Evolutionary conservation across 2,113 vertebrate species (phyloP), one percentile per base, ranked within the genome.

Genomic region (Ammodytes dubius): DNA sequence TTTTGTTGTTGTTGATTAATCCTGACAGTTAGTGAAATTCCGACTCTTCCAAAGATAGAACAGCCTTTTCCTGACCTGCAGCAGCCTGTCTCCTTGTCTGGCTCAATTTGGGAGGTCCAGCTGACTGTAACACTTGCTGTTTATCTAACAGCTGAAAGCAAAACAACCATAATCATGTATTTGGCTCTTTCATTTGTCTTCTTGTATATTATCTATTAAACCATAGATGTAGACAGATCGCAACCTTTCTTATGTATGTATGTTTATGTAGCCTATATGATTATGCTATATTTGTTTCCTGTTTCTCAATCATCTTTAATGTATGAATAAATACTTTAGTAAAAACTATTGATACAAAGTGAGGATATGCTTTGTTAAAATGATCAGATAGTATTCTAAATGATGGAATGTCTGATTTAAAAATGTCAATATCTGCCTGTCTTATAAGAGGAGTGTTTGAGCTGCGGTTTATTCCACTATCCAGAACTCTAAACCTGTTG

Each of bases 61-160:
- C 35, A 68, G 39, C 19, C 49, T 1, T 27, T 66, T 2, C 45
- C 8, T 61, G 81, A 73, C 67, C 66, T 43, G 42, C 77, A 82
- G 47, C 66, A 54, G 39, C 91, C 92, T 68, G 80, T 88, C 88
- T 92, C 77, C 81, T 89, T 92, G 88, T 93, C 87, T 88, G 79
- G 42, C 74, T 83, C 76, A 92, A 87, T 94, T 74, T 84, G 77
- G 74, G 84, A 90, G 92, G 82, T 94, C 90, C 96, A 95, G 92
- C 90, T 95, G 95, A 96, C 37, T 43, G 43, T 54, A 80, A 86
- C 70, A 77, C 65, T 69, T 82, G 58, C 40, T 94, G 90, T 95
- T 87, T 85, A 76, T 61, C 82, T 79, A 70, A 42, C 42, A 77
- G 63, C 67, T 27, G 40, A 71, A 78, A 77, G 40, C 53, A 58